A percentile compares a stretch with the other conserved stretches of the same genome.
These are phyloP conservation scores for Caenorhabditis parvicauda DNA, from an alignment of 2,888 invertebrate genomes.

Conservation along the genomic window DNA sequence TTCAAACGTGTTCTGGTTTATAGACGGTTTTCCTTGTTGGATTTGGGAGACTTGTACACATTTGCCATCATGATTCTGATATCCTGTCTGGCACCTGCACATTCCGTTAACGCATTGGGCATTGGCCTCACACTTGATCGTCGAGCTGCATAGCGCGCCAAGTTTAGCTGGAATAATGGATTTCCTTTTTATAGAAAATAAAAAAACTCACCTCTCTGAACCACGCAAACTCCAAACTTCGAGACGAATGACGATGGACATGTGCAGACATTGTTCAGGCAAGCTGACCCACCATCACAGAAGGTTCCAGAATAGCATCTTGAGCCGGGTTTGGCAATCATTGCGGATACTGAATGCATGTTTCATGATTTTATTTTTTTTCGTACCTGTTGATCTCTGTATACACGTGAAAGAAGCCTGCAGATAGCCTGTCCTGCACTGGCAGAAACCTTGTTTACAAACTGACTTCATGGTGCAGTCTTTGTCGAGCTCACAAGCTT, in stretches of 20 bases:
- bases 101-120: not conserved
- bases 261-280: constrained; percentile 33
- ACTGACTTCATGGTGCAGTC: not conserved
- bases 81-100: constrained; percentile 4
- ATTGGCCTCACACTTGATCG: not conserved
- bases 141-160: not conserved
- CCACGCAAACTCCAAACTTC: not conserved
- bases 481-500: not conserved
- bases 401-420: constrained; percentile 13
- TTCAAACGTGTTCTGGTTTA: too few relatives aligned
- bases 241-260: constrained; percentile 19
- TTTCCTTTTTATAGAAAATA: too few relatives aligned
- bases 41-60: too few relatives aligned
- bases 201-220: not conserved
- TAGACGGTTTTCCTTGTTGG: too few relatives aligned
- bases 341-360: constrained; percentile 38
- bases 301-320: constrained; percentile 41
- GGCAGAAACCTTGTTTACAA: constrained; percentile 2
- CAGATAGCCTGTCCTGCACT: constrained; percentile 5
- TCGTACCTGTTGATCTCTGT: not conserved
- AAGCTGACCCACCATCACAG: constrained; percentile 57
- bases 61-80: not conserved
- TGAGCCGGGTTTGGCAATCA: constrained; percentile 45
- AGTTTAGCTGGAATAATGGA: not conserved
- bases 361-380: not conserved